Evolutionary conservation across 2,797 vertebrate species (phyloP), one percentile per base, ranked within the genome.

Genomic region (Phylloscopus collybita): DNA sequence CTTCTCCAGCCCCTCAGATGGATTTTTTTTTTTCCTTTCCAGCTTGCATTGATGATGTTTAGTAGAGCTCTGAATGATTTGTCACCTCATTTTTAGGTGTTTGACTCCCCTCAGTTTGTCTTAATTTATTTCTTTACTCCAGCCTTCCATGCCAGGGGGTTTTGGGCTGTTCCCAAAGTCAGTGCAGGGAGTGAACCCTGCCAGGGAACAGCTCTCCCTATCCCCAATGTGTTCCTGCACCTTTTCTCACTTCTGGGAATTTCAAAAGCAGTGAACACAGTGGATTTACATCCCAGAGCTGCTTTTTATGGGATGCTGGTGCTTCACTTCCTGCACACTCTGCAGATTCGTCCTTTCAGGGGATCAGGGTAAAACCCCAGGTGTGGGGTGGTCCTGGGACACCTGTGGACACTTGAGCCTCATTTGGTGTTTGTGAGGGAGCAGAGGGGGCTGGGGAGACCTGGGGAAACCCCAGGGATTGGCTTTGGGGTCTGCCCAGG

Each of bases 261-360:
- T 61, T 20, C 54, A 20, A 19, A 71, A 53, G 38, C 62, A 44
- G 26, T 26, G 70, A 34, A 61, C 13, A 17, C 0, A 1, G 8
- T 3, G 9, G 44, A 16, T 65, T 65, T 29, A 8, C 0, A 0
- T 9, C 50, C 61, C 36, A 50, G 26, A 30, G 6, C 2, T 44
- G 21, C 2, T 70, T 81, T 80, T 59, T 10, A 9, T 47, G 73
- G 29, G 14, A 30, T 30, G 42, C 50, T 4, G 14, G 30, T 14
- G 51, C 22, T 86, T 29, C 5, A 0, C n/a, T 30, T 29, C 9
- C 5, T 22, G 11, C 20, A 1, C 0, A 0, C 0, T 18, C 17
- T 7, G 9, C 16, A 22, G 57, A 40, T 42, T 6, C 42, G 61
- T 22, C 16, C 10, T 0, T 59, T 36, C 22, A 9, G 16, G 42